A percentile compares a stretch with the other conserved stretches of the same genome.
These are phyloP conservation scores for Tachystola acroxantha DNA, from an alignment of 2,888 invertebrate genomes.

Conservation along the genomic window DNA sequence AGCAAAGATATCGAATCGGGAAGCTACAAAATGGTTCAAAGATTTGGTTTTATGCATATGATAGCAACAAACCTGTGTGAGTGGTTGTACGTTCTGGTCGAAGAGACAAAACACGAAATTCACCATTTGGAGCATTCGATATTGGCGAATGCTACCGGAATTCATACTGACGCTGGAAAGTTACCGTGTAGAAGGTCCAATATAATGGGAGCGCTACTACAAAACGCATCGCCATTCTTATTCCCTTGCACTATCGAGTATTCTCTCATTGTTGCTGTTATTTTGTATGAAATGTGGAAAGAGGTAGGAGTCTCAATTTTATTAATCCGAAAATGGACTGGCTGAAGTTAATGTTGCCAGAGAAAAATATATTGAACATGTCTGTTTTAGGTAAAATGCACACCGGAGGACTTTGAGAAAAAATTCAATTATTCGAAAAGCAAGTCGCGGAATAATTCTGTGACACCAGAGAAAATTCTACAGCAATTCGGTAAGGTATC, in stretches of 20 bases:
- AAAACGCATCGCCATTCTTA: constrained; percentile 86
- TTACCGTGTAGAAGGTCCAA: constrained; percentile 78
- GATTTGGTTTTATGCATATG: constrained; percentile 96
- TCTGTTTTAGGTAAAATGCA: constrained; percentile 68
- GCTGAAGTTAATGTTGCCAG: constrained; percentile 13
- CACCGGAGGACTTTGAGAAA: constrained; percentile 67
- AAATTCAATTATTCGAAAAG: constrained; percentile 52
- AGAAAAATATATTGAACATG: no score
- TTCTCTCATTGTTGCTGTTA: constrained; percentile 93
- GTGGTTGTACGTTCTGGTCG: constrained; percentile 92
- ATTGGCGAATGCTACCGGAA: constrained; percentile 16
- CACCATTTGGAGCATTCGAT: constrained; percentile 80
- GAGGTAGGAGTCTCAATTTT: constrained; percentile 71
- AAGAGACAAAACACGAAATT: constrained; percentile 93
- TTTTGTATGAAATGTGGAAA: constrained; percentile 95
- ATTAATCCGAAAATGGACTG: constrained; percentile 4
- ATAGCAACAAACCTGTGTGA: constrained; percentile 95
- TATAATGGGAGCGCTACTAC: constrained; percentile 84
- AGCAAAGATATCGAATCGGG: constrained; percentile 83
- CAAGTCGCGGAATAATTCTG: constrained; percentile 67
- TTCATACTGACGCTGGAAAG: constrained; percentile 29
- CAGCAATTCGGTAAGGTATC: constrained; percentile 60
- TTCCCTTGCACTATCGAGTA: constrained; percentile 95
- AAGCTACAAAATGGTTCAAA: constrained; percentile 83
- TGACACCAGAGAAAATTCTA: constrained; percentile 71